These are phyloP conservation scores for Metellina segmentata DNA, from an alignment of 2,888 invertebrate species.

Conservation along the genomic window DNA sequence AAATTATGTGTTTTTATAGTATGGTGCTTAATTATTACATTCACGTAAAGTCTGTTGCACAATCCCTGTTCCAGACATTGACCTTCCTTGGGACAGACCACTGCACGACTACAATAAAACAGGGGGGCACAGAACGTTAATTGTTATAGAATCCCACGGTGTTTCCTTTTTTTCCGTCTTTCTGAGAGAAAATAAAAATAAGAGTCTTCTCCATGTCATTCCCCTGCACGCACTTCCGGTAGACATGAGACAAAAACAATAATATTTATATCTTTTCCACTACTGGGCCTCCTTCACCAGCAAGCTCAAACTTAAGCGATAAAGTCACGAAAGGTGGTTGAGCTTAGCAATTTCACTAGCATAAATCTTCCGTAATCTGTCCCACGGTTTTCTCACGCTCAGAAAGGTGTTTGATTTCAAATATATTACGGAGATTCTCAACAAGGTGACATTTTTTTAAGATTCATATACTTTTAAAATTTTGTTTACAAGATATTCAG, in stretches of 20 bases:
- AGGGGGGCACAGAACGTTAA: conserved; percentile 6
- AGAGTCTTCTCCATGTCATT: not conserved
- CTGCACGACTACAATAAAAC: not conserved
- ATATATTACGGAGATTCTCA: too few species aligned
- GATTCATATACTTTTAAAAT: too few species aligned
- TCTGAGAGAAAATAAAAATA: not conserved
- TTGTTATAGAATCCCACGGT: conserved; percentile 51
- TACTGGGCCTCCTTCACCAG: not conserved
- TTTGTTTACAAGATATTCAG: too few species aligned
- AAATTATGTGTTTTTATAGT: not conserved
- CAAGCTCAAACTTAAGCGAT: conserved; percentile 28
- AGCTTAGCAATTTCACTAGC: not conserved
- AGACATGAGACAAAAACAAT: conserved; percentile 36
- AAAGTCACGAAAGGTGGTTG: conserved; percentile 39
- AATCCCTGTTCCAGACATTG: conserved; percentile 18
- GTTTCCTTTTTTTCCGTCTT: conserved; percentile 3
- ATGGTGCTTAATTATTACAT: not conserved
- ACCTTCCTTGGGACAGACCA: not conserved
- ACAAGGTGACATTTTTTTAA: too few species aligned
- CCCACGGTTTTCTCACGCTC: conserved; percentile 24
- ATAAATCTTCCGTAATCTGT: conserved; percentile 31
- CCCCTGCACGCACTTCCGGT: conserved; percentile 56
- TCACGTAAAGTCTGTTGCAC: conserved; percentile 7
- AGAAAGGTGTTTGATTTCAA: not conserved
- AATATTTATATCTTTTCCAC: conserved; percentile 36